Evolutionary conservation across 2,113 vertebrate genomes (phyloP).

Genomic region (Corythaeola cristata): DNA sequence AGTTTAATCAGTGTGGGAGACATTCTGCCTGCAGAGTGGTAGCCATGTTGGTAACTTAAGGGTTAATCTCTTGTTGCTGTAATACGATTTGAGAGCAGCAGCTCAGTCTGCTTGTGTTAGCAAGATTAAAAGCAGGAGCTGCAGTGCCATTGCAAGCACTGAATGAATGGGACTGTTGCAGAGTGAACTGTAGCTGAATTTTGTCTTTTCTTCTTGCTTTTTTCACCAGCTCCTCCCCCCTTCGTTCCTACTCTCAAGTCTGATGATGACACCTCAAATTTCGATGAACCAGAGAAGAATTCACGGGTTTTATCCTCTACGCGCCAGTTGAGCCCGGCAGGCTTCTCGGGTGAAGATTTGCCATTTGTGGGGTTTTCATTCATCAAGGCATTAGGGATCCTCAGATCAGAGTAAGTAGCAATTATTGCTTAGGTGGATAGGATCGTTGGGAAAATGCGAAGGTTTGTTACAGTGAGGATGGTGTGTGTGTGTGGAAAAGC

Average conservation of each 20-base stretch:
- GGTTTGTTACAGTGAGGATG: conserved; percentile 30
- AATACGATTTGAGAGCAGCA: conserved; percentile 77
- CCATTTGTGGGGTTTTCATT: conserved; percentile 90
- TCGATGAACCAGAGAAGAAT: conserved; percentile 91
- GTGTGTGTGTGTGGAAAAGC: not conserved
- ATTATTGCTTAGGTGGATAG: conserved; percentile 51
- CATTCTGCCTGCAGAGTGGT: conserved; percentile 73
- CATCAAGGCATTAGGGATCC: conserved; percentile 78
- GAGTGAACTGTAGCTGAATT: conserved; percentile 76
- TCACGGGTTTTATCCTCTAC: conserved; percentile 85
- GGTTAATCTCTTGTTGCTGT: conserved; percentile 86
- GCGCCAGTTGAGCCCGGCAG: conserved; percentile 84
- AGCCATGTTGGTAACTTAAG: conserved; percentile 81
- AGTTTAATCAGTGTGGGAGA: conserved; percentile 31
- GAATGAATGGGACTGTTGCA: conserved; percentile 74
- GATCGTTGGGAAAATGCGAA: not conserved
- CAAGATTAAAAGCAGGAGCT: conserved; percentile 87
- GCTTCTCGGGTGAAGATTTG: conserved; percentile 85
- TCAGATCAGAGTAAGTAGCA: conserved; percentile 87
- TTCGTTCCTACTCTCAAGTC: conserved; percentile 89
- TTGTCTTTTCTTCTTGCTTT: conserved; percentile 76
- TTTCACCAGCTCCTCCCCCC: conserved; percentile 88
- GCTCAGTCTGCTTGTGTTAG: conserved; percentile 85
- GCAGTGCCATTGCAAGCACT: conserved; percentile 79
- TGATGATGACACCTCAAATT: conserved; percentile 94